A percentile compares a stretch with the other conserved stretches of the same genome.
phyloP scores from a whole-genome alignment of 2,113 vertebrate genomes.

The Glareola pratincola region DNA sequence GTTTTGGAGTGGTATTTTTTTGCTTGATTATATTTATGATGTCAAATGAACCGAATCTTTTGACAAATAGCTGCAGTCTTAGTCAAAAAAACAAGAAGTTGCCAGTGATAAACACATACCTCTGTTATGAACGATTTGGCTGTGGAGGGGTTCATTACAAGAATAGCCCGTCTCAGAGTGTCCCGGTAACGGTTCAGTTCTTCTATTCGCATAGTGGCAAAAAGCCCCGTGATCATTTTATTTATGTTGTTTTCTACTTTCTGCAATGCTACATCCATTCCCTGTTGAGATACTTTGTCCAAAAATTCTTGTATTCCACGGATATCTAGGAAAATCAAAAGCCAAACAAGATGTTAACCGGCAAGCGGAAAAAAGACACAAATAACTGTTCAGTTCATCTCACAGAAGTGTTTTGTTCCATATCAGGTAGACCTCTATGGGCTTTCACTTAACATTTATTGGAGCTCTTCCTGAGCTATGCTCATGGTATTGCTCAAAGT shows the following conservation, averaged over 20 bases:
- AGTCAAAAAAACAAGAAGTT: not conserved
- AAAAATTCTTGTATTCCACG: slow-evolving; percentile 97
- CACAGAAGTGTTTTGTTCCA: not conserved
- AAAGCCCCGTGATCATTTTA: slow-evolving; percentile 97
- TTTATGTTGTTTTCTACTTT: slow-evolving; percentile 99
- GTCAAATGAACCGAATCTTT: not conserved
- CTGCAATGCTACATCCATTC: slow-evolving; percentile 98
- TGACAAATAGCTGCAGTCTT: not conserved
- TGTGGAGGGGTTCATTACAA: slow-evolving; percentile 93
- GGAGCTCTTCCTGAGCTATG: not conserved
- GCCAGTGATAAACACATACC: slow-evolving; percentile 71
- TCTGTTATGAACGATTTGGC: slow-evolving; percentile 96
- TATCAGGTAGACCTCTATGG: not conserved
- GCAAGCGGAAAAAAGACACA: not conserved
- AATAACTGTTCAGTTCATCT: not conserved
- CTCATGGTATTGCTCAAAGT: not conserved
- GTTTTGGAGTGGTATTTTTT: not conserved
- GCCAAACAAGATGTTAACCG: slow-evolving; percentile 45
- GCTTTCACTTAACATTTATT: not conserved
- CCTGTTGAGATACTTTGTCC: slow-evolving; percentile 95
- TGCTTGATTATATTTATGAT: not conserved
- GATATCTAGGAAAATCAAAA: slow-evolving; percentile 86
- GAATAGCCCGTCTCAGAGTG: slow-evolving; percentile 90
- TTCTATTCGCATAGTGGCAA: slow-evolving; percentile 93
- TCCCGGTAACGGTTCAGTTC: slow-evolving; percentile 96